Evolutionary conservation across 2,113 vertebrate genomes (phyloP), one percentile per base, ranked within the genome.

Genomic region (Pyxicephalus adspersus): DNA sequence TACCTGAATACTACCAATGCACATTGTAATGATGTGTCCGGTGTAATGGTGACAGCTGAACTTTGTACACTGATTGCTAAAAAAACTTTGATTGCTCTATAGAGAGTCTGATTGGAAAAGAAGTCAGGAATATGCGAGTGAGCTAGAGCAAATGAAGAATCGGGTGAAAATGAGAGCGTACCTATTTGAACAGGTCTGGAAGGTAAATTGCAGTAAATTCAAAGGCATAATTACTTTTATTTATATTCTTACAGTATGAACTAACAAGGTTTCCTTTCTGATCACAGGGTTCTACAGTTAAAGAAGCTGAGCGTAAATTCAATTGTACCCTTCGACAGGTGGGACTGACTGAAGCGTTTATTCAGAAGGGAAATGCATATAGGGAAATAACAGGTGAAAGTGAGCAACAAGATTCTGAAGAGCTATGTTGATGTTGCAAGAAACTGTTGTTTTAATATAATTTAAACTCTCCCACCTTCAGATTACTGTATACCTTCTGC

Each of bases 101-200:
- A 99, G 97, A 88, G 91, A 92, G 81, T 90, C 90, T 73, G 94
- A 97, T 85, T 91, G 85, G 79, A 94, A 94, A 64, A 94, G 93
- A 89, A 87, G 86, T 86, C 95, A 88, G 84, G 95, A 97, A 28
- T 98, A 98, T 88, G 93, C 81, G 86, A 95, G 89, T 83, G 95
- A 98, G 83, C 85, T 98, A 86, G 90, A 91, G 84, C 94, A 96
- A 80, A 99, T 98, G 90, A 95, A 93, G 85, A 89, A 90, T 31
- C 86, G 96, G 85, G 92, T 98, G 80, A 92, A 90, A 57, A 90
- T 87, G 58, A 95, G 95, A 66, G 95, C 96, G 0, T 97, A 92
- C 85, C 94, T 98, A 84, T 98, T 98, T 0, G 95, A 98, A 86
- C 95, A 95, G 87, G 89, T 97, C 86, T 93, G 91, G 25, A 91